phyloP scores from a whole-genome alignment of 2,888 invertebrate genomes.

The Parasteatoda lunata region DNA sequence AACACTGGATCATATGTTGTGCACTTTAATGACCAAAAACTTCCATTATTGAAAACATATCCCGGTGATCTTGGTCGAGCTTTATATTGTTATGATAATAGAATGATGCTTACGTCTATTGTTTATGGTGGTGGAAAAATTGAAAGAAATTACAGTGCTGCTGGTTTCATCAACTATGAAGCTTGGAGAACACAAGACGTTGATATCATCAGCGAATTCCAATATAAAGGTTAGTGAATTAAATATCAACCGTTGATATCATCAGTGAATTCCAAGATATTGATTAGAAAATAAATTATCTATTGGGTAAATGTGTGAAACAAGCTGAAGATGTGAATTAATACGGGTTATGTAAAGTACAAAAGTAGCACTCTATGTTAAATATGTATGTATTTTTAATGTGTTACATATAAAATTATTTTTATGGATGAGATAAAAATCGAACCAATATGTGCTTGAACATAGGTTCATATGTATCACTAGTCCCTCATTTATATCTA shows the following conservation, averaged over 20 bases:
- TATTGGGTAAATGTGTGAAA: too few species aligned
- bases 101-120: constrained; percentile 88
- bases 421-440: too few species aligned
- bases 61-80: constrained; percentile 92
- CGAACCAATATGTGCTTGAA: too few species aligned
- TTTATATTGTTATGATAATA: constrained; percentile 88
- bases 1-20: constrained; percentile 90
- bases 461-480: too few species aligned
- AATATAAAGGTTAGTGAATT: constrained; percentile 69
- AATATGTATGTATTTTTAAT: too few species aligned
- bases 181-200: constrained; percentile 69
- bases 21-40: constrained; percentile 94
- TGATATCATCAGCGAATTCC: constrained; percentile 71
- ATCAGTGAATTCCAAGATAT: constrained; percentile 71
- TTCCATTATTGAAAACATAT: constrained; percentile 90
- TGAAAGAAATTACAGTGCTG: constrained; percentile 65
- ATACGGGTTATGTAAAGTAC: too few species aligned
- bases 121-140: constrained; percentile 75
- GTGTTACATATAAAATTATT: too few species aligned
- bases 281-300: constrained; percentile 21
- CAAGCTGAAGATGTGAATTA: too few species aligned
- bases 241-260: constrained; percentile 70
- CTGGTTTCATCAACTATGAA: constrained; percentile 66
- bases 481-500: too few species aligned
- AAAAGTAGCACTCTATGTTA: too few species aligned